Evolutionary conservation across 2,888 invertebrate species (phyloP).

Genomic region (Escarpia spicata): DNA sequence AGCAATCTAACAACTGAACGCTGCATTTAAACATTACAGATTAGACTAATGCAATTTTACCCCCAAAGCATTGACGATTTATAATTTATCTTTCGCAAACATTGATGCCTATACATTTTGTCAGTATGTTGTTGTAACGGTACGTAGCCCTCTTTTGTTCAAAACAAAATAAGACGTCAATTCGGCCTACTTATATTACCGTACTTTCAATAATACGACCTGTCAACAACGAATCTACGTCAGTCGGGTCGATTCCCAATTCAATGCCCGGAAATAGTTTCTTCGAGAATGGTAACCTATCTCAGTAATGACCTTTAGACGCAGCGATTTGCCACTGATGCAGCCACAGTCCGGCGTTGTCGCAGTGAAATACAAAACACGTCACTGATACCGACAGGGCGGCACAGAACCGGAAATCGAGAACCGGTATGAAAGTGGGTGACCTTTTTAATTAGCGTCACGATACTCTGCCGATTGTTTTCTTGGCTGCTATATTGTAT

Average conservation of each 20-base stretch:
- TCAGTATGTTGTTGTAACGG: background rate
- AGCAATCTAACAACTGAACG: too few species aligned
- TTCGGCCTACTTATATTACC: background rate
- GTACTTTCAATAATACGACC: background rate
- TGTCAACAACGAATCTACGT: background rate
- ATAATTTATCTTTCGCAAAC: background rate
- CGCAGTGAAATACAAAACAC: background rate
- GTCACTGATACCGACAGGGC: background rate
- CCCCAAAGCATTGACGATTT: background rate
- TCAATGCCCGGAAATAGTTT: background rate
- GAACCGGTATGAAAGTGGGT: background rate
- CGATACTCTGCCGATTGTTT: background rate
- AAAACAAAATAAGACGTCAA: background rate
- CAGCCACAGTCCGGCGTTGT: background rate
- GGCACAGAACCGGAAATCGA: background rate
- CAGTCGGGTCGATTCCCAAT: constrained; percentile 10
- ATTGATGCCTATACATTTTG: background rate
- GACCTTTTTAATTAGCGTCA: background rate
- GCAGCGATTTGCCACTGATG: background rate
- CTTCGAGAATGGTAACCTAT: background rate
- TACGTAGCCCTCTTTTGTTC: background rate
- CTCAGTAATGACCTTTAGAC: background rate
- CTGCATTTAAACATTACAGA: background rate
- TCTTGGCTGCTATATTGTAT: background rate
- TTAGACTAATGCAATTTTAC: background rate